Base-by-base conservation (phyloP, 2,797 vertebrate species). In the Gastrophryne carolinensis region DNA sequence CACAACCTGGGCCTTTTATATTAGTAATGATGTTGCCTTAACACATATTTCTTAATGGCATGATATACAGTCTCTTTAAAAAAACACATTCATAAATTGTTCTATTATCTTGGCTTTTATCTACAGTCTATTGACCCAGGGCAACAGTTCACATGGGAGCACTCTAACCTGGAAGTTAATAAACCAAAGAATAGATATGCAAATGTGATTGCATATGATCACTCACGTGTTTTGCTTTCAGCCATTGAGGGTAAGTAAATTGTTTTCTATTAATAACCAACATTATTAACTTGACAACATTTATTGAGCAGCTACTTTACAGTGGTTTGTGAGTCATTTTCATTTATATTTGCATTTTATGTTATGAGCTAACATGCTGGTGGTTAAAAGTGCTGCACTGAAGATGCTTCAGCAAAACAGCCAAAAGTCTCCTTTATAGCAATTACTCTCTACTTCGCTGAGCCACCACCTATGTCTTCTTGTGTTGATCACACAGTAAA, bases 131-230 rank as follows among this genome's bases (percentile, higher is more conserved):
- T 99, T 80, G 98, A 99, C 83, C 98, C 98, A 0, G 98, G 95
- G 44, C 98, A 99, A 84, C 97, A 99, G 88, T 99, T 99, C 86
- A 99, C 97, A 1, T 99, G 98, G 98, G 97, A 99, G 52, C 94
- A 99, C 81, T 99, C 98, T 52, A 99, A 99, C 89, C 87, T 99
- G 90, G 98, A 99, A 91, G 96, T 99, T 85, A 99, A 99, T 90
- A 99, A 99, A 92, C 96, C 97, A 94, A 99, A 99, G 95, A 99
- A 99, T 80, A 94, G 98, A 93, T 99, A 99, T 17, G 98, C 98
- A 57, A 99, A 99, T 81, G 98, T 99, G 83, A 99, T 99, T 78
- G 96, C 98, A 44, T 99, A 99, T 13, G 98, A 99, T 85, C 98
- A 99, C 88, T 98, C 98, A 72, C 89, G 98, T 78, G 96, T 98